Conservation (phyloP, 2,797 vertebrate genomes). For the Sebastes umbrosus region DNA sequence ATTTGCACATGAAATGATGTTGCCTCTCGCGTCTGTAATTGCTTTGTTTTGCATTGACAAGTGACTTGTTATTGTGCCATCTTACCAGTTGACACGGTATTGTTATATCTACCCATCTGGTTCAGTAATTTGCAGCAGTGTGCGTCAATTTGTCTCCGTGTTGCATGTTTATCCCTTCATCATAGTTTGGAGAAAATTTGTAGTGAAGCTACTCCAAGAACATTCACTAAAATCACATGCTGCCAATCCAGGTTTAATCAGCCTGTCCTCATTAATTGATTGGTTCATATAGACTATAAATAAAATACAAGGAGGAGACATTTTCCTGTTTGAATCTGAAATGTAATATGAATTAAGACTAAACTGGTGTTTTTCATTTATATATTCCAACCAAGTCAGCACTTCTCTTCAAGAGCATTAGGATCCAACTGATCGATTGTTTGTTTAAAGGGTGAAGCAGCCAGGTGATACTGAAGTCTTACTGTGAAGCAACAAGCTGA, state of each 20-base stretch:
- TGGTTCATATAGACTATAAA: not conserved
- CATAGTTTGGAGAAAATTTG: not conserved
- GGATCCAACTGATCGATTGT: not conserved
- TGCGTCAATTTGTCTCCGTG: not conserved
- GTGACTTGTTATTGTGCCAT: constrained; percentile 15
- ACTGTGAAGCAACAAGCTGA: not conserved
- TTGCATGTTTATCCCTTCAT: not conserved
- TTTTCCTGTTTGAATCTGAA: not conserved
- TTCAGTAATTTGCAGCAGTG: constrained; percentile 1
- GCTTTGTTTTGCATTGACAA: constrained; percentile 35
- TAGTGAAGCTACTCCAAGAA: not conserved
- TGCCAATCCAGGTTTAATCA: not conserved
- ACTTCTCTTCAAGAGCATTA: not conserved
- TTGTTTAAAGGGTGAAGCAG: not conserved
- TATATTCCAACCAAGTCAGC: not conserved
- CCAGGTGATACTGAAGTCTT: not conserved
- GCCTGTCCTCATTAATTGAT: not conserved
- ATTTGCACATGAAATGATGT: constrained; percentile 51
- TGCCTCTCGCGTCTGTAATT: constrained; percentile 27
- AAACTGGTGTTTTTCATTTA: not conserved
- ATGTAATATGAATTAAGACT: not conserved
- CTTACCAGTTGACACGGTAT: not conserved
- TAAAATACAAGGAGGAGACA: not conserved
- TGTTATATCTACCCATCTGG: not conserved
- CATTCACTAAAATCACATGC: not conserved